Conservation (phyloP, 1,140 invertebrate genomes). For the Notospermus geniculatus region DNA sequence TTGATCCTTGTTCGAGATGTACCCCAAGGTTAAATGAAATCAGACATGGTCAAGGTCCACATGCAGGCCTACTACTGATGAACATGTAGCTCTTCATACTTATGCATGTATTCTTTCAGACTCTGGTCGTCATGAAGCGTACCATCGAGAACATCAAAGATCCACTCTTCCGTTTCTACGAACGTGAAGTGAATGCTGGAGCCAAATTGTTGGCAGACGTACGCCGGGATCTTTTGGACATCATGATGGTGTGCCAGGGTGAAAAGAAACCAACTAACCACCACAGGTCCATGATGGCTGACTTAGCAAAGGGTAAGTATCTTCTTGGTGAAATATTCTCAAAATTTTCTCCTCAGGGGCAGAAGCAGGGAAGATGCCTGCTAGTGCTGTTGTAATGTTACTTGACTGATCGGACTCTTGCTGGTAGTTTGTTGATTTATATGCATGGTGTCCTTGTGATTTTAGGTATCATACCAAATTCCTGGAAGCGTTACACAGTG, state of each 20-base stretch:
- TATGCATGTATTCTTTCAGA: conserved; percentile 60
- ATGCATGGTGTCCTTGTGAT: neutral
- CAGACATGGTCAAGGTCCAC: no score
- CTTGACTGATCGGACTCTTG: no score
- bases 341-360: no score
- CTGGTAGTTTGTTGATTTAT: conserved; percentile 8
- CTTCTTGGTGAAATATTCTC: neutral
- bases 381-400: no score
- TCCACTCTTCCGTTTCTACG: conserved; percentile 96
- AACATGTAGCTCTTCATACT: no score
- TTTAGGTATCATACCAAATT: conserved; percentile 76
- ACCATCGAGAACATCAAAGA: conserved; percentile 67
- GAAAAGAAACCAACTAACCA: conserved; percentile 99
- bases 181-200: conserved; percentile 92
- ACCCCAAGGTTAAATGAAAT: no score
- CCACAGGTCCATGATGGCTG: conserved; percentile 88
- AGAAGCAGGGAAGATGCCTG: no score
- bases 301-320: conserved; percentile 79
- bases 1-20: no score
- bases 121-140: conserved; percentile 62
- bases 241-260: conserved; percentile 89
- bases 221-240: conserved; percentile 86
- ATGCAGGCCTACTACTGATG: no score
- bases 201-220: conserved; percentile 83
- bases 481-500: conserved; percentile 90